Evolutionary conservation across 53 echinoderm and acorn worm genomes (phyloP), one percentile per base, ranked within the genome.

Genomic region (Apostichopus leukothele): DNA sequence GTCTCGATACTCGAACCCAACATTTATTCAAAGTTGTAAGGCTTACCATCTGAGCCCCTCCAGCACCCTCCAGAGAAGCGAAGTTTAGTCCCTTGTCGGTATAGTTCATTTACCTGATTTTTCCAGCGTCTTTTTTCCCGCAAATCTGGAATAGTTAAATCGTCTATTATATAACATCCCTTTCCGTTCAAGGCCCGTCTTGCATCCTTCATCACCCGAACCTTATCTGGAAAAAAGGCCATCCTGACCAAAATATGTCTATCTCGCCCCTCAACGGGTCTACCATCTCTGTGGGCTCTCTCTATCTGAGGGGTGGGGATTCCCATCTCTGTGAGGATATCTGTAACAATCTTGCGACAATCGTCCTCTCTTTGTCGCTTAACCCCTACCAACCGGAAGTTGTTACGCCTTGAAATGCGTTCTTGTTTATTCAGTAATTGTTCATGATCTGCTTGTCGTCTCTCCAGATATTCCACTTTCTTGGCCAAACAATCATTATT

Each of bases 161-260:
- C 53, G 18, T 83, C 59, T 55, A 60, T 53, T 3, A 83, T 53
- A n/a, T 59, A 83, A 5, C 16, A 83, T 4, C 7, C 25, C 25
- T 59, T 23, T 6, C 14, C n/a, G 5, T 18, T 25, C 83, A 83
- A 23, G 14, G 83, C 59, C 25, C 61, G 57, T 83, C 83, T 14
- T 7, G 59, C 57, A 53, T 53, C n/a, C 61, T 83, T 83, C 83
- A 83, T 83, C 53, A 83, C 18, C 19, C 39, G 7, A 16, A 83
- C 55, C 61, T 83, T 83, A 21, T 83, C 83, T 55, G n/a, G 83
- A 23, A 19, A 83, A 57, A 55, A 59, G 18, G 61, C n/a, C 61
- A 83, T 55, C 83, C 54, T 83, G 10, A 83, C 83, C 20, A 83
- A 18, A 12, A 83, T 52, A 21, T 83, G 83, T 59, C 55, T n/a